Evolutionary conservation across 2,113 vertebrate species (phyloP).

Genomic region (Arizona elegans): DNA sequence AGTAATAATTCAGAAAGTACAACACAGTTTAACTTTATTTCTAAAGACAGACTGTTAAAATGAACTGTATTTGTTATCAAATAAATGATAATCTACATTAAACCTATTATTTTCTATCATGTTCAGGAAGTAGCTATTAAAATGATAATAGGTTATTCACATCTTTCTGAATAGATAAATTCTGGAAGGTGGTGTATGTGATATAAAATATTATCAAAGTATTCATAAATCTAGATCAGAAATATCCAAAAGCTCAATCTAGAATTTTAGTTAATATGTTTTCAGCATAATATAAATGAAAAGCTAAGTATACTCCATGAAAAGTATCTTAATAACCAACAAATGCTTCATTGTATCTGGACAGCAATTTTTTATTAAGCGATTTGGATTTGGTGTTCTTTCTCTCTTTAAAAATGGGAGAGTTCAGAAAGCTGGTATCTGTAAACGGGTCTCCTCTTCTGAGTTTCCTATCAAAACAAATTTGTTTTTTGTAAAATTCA

Average conservation of each 20-base stretch:
- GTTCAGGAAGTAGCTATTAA: background rate
- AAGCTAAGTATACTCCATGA: background rate
- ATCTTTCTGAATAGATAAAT: background rate
- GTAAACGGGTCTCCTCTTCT: constrained; percentile 92
- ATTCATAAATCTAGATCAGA: background rate
- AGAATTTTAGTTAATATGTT: background rate
- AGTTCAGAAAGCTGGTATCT: constrained; percentile 83
- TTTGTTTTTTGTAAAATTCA: background rate
- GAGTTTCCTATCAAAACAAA: constrained; percentile 79
- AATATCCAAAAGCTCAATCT: background rate
- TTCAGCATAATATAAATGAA: background rate
- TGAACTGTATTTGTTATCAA: background rate
- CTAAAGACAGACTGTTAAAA: background rate
- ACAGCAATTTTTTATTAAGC: constrained; percentile 52
- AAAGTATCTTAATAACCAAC: constrained; percentile 61
- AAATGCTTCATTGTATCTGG: constrained; percentile 78
- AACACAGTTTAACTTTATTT: background rate
- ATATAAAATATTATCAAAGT: background rate
- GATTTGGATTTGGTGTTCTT: constrained; percentile 53
- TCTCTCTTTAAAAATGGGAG: constrained; percentile 84
- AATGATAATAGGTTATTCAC: background rate
- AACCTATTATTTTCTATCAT: background rate
- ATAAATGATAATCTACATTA: background rate
- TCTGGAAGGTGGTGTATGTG: background rate
- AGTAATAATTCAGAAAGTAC: background rate